These are phyloP conservation scores for Macrotrachela quadricornifera DNA, from an alignment of 1,140 invertebrate genomes.

Conservation along the genomic window DNA sequence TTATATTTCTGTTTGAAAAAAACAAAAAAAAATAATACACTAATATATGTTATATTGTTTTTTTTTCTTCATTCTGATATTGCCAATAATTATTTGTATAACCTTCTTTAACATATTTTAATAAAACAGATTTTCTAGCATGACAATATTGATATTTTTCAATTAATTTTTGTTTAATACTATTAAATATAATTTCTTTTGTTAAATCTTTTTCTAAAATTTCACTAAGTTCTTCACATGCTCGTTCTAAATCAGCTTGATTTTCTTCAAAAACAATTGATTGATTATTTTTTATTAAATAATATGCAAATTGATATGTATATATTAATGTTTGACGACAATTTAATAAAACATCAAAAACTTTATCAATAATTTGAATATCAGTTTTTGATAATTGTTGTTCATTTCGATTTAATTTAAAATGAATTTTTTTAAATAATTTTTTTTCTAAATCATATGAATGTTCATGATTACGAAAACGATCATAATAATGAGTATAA, in stretches of 20 bases:
- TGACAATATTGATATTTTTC: slow-evolving; percentile 64
- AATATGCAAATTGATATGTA: slow-evolving; percentile 97
- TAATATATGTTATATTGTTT: no score
- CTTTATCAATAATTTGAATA: slow-evolving; percentile 86
- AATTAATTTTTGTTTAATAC: no score
- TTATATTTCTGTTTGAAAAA: no score
- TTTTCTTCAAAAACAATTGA: slow-evolving; percentile 97
- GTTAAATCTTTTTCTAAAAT: slow-evolving; percentile 93
- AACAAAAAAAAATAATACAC: no score
- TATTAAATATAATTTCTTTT: slow-evolving; percentile 58
- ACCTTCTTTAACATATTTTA: slow-evolving; percentile 89
- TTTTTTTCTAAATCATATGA: slow-evolving; percentile 69
- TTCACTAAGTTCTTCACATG: slow-evolving; percentile 83
- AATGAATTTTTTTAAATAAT: no score
- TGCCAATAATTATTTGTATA: slow-evolving; percentile 97
- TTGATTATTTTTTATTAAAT: slow-evolving; percentile 89
- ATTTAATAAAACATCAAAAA: slow-evolving; percentile 86
- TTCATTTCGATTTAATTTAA: no score
- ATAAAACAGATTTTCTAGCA: slow-evolving; percentile 66
- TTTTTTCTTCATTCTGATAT: background rate
- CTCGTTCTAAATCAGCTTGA: slow-evolving; percentile 86
- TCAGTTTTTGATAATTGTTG: slow-evolving; percentile 65
- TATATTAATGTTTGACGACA: slow-evolving; percentile 95
- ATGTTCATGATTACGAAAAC: slow-evolving; percentile 98
- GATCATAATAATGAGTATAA: slow-evolving; percentile 92